These are phyloP conservation scores for Pungitius pungitius DNA, from an alignment of 2,113 vertebrate species.

Conservation along the genomic window DNA sequence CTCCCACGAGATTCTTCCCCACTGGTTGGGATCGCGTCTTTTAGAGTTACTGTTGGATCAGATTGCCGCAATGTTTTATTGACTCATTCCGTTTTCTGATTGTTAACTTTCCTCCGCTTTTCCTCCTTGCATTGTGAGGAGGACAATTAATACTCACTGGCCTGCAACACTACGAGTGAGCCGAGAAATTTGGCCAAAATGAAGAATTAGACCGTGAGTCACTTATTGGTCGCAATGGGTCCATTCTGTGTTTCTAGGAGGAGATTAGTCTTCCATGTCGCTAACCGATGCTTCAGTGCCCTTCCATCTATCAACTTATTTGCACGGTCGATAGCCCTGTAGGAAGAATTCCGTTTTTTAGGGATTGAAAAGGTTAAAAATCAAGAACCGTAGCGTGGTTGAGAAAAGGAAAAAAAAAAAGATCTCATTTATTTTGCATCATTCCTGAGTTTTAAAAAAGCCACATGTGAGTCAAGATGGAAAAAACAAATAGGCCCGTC, in stretches of 20 bases:
- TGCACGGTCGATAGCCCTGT: slow-evolving; percentile 58
- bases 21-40: slow-evolving; percentile 18
- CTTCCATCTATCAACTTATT: slow-evolving; percentile 61
- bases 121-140: slow-evolving; percentile 30
- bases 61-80: slow-evolving; percentile 44
- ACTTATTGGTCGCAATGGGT: slow-evolving; percentile 30
- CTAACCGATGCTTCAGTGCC: slow-evolving; percentile 50
- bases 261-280: slow-evolving; percentile 65
- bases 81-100: slow-evolving; percentile 4
- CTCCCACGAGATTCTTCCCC: slow-evolving; percentile 28
- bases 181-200: slow-evolving; percentile 35
- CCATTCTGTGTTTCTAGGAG: slow-evolving; percentile 30
- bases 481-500: neutral
- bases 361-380: slow-evolving; percentile 22
- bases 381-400: slow-evolving; percentile 21
- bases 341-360: slow-evolving; percentile 34
- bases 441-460: slow-evolving; percentile 15
- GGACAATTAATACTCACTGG: neutral
- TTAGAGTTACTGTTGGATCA: slow-evolving; percentile 33
- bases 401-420: slow-evolving; percentile 4
- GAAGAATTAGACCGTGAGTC: slow-evolving; percentile 49
- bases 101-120: slow-evolving; percentile 22
- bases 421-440: slow-evolving; percentile 39
- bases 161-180: neutral
- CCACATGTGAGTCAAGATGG: slow-evolving; percentile 1